Conservation (phyloP, 53 echinoderm and acorn worm genomes). For the Arbacia lixula region DNA sequence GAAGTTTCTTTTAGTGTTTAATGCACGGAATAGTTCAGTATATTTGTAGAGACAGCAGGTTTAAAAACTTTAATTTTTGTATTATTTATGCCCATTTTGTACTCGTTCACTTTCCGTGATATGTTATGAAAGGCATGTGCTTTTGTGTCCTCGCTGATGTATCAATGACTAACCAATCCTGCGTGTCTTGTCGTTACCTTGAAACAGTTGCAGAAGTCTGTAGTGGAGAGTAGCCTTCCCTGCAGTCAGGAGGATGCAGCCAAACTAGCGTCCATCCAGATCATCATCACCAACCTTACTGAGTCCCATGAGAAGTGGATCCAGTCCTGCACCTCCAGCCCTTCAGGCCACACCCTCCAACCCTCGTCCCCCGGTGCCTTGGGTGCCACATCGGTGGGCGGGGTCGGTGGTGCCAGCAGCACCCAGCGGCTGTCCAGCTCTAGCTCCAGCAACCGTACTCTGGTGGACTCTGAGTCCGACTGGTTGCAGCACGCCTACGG, state of each 20-base stretch:
- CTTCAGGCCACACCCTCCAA: conserved; percentile 1
- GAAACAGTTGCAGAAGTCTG: conserved; percentile 69
- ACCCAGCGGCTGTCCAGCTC: conserved; percentile 54
- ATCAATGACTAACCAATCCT: too few species aligned
- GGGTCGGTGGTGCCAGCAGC: not conserved
- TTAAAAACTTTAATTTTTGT: too few species aligned
- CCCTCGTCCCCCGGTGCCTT: not conserved
- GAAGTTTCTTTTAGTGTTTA: too few species aligned
- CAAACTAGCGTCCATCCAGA: conserved; percentile 82
- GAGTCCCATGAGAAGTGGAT: conserved; percentile 4
- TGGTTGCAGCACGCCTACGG: conserved; percentile 29
- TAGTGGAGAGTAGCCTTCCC: conserved; percentile 70
- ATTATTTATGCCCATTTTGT: too few species aligned
- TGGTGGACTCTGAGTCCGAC: conserved; percentile 50
- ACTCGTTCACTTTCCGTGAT: too few species aligned
- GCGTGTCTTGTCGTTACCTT: too few species aligned
- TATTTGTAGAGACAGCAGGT: too few species aligned
- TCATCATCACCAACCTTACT: conserved; percentile 53
- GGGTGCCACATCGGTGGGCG: not conserved
- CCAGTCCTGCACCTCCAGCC: conserved; percentile 6
- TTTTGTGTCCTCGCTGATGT: too few species aligned
- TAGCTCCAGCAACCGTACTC: conserved; percentile 46
- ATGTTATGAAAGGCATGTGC: too few species aligned
- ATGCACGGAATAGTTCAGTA: too few species aligned
- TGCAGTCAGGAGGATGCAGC: conserved; percentile 85